A percentile compares a stretch with the other conserved stretches of the same genome.
phyloP scores from a whole-genome alignment of 2,888 invertebrate genomes.

The Diaprepes abbreviatus region DNA sequence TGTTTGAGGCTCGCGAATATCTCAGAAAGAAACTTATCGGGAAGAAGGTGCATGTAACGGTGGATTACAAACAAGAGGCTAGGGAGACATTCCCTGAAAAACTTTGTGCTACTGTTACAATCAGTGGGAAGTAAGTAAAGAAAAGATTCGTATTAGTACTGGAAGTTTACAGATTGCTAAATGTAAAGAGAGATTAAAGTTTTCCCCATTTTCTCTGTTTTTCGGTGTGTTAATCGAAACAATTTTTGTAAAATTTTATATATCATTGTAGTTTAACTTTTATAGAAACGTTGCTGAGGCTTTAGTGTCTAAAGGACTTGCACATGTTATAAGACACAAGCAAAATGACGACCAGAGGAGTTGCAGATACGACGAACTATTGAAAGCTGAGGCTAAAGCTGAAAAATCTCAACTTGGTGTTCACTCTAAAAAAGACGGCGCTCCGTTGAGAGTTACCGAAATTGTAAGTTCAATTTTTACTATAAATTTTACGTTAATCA shows the following conservation, averaged over 20 bases:
- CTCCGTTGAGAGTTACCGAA: constrained; percentile 89
- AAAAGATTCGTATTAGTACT: too few species aligned
- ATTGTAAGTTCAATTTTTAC: constrained; percentile 71
- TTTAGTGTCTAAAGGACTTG: constrained; percentile 91
- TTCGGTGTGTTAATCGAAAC: too few species aligned
- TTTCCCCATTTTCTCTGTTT: too few species aligned
- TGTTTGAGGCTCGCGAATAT: constrained; percentile 98
- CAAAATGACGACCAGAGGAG: constrained; percentile 97
- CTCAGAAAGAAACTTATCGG: constrained; percentile 95
- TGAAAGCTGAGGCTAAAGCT: constrained; percentile 95
- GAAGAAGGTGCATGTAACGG: constrained; percentile 90
- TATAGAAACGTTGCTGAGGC: constrained; percentile 93
- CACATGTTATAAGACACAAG: constrained; percentile 92
- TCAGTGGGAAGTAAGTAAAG: constrained; percentile 77
- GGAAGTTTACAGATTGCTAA: too few species aligned
- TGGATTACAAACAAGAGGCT: constrained; percentile 97
- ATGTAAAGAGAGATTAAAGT: too few species aligned
- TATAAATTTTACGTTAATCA: too few species aligned
- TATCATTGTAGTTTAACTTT: constrained; percentile 40
- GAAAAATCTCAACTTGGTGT: constrained; percentile 86
- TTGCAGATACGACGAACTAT: constrained; percentile 90
- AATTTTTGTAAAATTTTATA: too few species aligned
- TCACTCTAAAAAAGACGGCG: constrained; percentile 90
- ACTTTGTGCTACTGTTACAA: constrained; percentile 91
- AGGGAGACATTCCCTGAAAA: constrained; percentile 96